These are phyloP conservation scores for Calosoma granatense DNA, from an alignment of 1,140 invertebrate genomes.

Conservation along the genomic window DNA sequence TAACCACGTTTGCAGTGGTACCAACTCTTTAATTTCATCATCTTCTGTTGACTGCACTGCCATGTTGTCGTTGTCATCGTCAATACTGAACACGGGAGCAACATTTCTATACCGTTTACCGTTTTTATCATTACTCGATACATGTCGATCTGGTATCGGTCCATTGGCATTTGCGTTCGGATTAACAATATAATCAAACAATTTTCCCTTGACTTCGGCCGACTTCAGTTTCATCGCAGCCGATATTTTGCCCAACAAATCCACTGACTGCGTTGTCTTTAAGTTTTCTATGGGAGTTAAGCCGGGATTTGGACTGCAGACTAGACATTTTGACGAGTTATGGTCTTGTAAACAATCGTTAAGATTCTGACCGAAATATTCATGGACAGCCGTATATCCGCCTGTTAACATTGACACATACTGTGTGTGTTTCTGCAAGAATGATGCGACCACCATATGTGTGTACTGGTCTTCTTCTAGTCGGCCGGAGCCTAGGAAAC, in stretches of 20 bases:
- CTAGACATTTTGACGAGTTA: constrained; percentile 63
- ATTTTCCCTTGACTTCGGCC: constrained; percentile 83
- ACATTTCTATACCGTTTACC: constrained; percentile 85
- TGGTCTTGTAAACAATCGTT: constrained; percentile 73
- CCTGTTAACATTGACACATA: constrained; percentile 89
- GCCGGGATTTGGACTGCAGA: constrained; percentile 50
- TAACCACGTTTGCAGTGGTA: constrained; percentile 63
- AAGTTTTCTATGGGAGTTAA: not conserved
- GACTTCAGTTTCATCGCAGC: constrained; percentile 81
- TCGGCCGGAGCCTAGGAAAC: constrained; percentile 91
- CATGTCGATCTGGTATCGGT: constrained; percentile 50
- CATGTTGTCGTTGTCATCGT: constrained; percentile 74
- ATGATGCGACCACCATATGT: constrained; percentile 96
- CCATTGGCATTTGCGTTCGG: constrained; percentile 30
- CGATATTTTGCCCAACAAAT: constrained; percentile 67
- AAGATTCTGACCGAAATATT: constrained; percentile 71
- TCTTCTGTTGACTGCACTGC: constrained; percentile 34
- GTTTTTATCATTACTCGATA: constrained; percentile 66
- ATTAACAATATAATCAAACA: constrained; percentile 91
- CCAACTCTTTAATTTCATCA: constrained; percentile 56
- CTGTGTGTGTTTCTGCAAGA: constrained; percentile 86
- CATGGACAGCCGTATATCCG: constrained; percentile 84
- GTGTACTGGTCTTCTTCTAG: constrained; percentile 95
- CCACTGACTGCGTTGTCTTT: constrained; percentile 36
- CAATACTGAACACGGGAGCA: constrained; percentile 89